Evolutionary conservation across 2,797 vertebrate species (phyloP).

Genomic region (Balearica regulorum): DNA sequence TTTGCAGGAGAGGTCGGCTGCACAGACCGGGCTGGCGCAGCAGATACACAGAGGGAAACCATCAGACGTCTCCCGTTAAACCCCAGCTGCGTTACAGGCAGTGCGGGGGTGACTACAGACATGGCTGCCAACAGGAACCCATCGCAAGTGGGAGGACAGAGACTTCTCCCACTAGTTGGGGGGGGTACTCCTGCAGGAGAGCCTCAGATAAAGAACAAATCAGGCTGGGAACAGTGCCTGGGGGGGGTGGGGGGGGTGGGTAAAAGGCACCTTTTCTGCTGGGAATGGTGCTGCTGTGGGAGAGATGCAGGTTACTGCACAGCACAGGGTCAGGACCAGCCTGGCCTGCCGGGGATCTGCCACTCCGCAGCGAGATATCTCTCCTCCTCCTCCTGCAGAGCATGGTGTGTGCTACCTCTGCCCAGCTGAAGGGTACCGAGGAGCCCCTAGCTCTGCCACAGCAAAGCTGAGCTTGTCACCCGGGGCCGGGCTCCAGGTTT

Average conservation of each 20-base stretch:
- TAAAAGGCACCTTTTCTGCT: background rate
- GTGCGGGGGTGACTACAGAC: fast-evolving
- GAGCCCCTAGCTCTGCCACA: background rate
- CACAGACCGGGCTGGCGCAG: fast-evolving
- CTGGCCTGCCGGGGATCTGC: background rate
- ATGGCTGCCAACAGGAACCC: background rate
- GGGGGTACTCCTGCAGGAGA: background rate
- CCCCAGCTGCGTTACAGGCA: fast-evolving
- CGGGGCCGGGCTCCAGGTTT: background rate
- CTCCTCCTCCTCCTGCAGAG: background rate
- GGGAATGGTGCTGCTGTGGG: background rate
- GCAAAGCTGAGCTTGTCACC: background rate
- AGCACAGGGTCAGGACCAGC: background rate
- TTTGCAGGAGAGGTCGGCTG: background rate
- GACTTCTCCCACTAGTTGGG: background rate
- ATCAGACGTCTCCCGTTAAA: fast-evolving
- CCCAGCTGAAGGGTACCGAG: fast-evolving
- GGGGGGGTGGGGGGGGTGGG: too few species aligned
- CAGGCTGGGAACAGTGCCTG: background rate
- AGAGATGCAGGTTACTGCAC: background rate
- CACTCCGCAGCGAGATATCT: background rate
- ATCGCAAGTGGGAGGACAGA: fast-evolving
- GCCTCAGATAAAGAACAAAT: background rate
- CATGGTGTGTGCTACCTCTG: background rate
- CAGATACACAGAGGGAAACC: background rate